Percentiles rank a stretch among this genome's conserved stretches.
phyloP scores from a whole-genome alignment of 2,797 vertebrate genomes.

The Anas bernieri region DNA sequence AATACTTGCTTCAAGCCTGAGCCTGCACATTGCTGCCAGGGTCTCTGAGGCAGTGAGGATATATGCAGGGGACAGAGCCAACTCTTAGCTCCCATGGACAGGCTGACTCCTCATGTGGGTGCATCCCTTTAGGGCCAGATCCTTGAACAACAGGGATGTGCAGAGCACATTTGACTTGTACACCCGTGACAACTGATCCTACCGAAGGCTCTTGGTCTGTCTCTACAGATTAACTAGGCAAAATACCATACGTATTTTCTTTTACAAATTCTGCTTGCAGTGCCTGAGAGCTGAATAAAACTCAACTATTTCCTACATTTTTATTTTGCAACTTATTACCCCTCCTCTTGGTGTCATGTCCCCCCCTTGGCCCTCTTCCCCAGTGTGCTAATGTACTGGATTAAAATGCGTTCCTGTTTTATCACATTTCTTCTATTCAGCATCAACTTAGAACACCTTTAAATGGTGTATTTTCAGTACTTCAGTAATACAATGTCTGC shows the following conservation, averaged over 20 bases:
- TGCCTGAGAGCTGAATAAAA: not conserved
- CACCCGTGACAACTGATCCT: slow-evolving; percentile 1
- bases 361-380: no score
- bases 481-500: not conserved
- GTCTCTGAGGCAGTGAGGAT: not conserved
- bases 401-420: not conserved
- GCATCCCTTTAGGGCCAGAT: slow-evolving; percentile 12
- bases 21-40: not conserved
- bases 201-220: not conserved
- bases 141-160: slow-evolving; percentile 15
- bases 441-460: not conserved
- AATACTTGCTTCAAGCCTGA: not conserved
- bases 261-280: not conserved
- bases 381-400: not conserved
- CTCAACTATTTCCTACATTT: not conserved
- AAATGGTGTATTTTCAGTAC: not conserved
- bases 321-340: not conserved
- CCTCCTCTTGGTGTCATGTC: no score
- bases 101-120: not conserved
- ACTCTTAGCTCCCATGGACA: not conserved
- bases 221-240: not conserved
- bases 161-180: not conserved
- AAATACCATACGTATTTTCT: not conserved
- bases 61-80: not conserved
- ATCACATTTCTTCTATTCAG: not conserved